Percentiles rank a stretch among this genome's conserved stretches.
These are phyloP conservation scores for Noctuana brunneofusca DNA, from an alignment of 2,888 invertebrate genomes.

Conservation along the genomic window DNA sequence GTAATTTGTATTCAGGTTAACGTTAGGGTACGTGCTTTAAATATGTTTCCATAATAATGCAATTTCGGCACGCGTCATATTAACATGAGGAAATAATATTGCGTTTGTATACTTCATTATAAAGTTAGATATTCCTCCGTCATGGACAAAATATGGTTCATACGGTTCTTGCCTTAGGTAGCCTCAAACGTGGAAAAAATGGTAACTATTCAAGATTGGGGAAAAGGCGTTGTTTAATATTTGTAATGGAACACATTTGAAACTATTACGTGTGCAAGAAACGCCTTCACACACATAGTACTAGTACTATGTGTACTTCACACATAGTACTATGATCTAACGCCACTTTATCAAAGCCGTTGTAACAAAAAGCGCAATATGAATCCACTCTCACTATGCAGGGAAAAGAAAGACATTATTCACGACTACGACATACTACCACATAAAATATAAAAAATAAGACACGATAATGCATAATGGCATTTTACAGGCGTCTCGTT, in stretches of 20 bases:
- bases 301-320: no score
- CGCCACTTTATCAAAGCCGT: slow-evolving; percentile 38
- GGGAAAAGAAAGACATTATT: slow-evolving; percentile 30
- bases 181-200: no score
- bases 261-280: no score
- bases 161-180: no score
- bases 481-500: slow-evolving; percentile 67
- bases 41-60: slow-evolving; percentile 45
- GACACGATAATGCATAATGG: slow-evolving; percentile 65
- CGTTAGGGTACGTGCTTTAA: slow-evolving; percentile 11
- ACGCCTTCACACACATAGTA: not conserved
- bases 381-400: slow-evolving; percentile 20
- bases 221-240: not conserved
- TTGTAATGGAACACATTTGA: not conserved
- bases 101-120: not conserved
- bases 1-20: slow-evolving; percentile 21
- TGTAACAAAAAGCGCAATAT: slow-evolving; percentile 21
- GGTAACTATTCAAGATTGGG: no score
- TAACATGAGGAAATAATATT: slow-evolving; percentile 43
- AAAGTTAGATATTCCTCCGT: not conserved
- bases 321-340: slow-evolving; percentile 32
- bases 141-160: no score
- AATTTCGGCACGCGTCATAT: slow-evolving; percentile 48
- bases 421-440: slow-evolving; percentile 16
- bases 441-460: slow-evolving; percentile 39